phyloP scores from a whole-genome alignment of 2,797 vertebrate genomes.

The Vultur gryphus region DNA sequence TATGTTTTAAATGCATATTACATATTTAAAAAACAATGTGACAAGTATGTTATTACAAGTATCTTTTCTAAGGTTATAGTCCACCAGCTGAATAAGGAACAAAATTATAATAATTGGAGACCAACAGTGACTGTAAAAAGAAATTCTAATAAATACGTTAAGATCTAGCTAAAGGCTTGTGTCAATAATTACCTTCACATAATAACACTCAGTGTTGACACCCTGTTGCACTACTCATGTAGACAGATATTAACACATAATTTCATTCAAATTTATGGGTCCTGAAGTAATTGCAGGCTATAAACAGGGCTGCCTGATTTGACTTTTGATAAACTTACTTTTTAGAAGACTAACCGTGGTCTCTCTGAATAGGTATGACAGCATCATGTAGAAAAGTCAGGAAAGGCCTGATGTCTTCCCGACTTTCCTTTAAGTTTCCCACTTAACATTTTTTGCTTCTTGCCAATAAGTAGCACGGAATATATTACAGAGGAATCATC shows the following conservation, averaged over 20 bases:
- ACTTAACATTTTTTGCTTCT: neutral
- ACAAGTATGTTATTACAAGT: neutral
- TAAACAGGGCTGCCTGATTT: neutral
- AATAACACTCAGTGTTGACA: neutral
- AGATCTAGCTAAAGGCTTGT: neutral
- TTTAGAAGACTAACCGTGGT: neutral
- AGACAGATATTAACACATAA: neutral
- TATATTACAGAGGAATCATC: neutral
- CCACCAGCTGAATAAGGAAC: neutral
- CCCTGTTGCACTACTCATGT: neutral
- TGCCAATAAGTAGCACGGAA: neutral
- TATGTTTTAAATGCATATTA: neutral
- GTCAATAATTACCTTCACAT: neutral
- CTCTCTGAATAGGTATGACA: neutral
- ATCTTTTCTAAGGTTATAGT: neutral
- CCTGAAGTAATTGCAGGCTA: constrained; percentile 5
- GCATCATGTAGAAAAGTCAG: neutral
- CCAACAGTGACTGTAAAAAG: neutral
- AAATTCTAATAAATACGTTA: neutral
- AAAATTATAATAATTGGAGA: neutral
- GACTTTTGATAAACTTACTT: neutral
- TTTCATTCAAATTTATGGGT: constrained; percentile 26
- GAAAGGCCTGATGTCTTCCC: neutral
- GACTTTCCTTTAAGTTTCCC: neutral
- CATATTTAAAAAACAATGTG: neutral